These are phyloP conservation scores for Gerris lacustris DNA, from an alignment of 2,888 invertebrate genomes.

Conservation along the genomic window DNA sequence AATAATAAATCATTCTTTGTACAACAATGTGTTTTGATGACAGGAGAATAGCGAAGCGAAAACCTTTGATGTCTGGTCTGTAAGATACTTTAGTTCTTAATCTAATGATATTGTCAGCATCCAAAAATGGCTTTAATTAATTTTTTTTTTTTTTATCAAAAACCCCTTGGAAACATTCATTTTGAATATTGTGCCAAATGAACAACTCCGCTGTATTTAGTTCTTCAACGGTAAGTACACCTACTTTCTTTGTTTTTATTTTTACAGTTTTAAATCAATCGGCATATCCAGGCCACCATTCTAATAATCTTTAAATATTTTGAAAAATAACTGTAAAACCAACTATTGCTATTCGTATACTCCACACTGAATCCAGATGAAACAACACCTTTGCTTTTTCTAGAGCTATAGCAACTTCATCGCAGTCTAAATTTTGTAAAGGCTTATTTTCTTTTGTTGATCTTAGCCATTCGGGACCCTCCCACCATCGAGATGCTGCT, in stretches of 20 bases:
- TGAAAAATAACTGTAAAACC: background rate
- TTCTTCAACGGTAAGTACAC: conserved; percentile 7
- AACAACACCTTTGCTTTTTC: conserved; percentile 11
- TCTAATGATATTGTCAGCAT: conserved; percentile 5
- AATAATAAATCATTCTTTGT: no score
- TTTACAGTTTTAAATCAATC: background rate
- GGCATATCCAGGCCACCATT: conserved; percentile 8
- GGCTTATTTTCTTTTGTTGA: conserved; percentile 10
- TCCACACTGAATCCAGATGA: background rate
- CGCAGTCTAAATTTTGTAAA: background rate
- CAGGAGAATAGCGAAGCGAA: conserved; percentile 10
- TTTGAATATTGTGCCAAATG: conserved; percentile 9
- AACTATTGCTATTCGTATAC: background rate
- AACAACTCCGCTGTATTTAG: conserved; percentile 13
- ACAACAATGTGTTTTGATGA: background rate
- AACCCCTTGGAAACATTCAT: conserved; percentile 10
- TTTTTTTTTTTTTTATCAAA: background rate
- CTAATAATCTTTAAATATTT: conserved; percentile 15
- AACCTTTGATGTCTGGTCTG: conserved; percentile 8
- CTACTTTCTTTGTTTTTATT: background rate
- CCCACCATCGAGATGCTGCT: conserved; percentile 22
- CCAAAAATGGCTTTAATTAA: conserved; percentile 7
- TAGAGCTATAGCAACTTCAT: background rate
- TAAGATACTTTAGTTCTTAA: conserved; percentile 10
- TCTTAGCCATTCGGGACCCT: conserved; percentile 10